phyloP scores from a whole-genome alignment of 2,797 vertebrate species.

The Anomalospiza imberbis region DNA sequence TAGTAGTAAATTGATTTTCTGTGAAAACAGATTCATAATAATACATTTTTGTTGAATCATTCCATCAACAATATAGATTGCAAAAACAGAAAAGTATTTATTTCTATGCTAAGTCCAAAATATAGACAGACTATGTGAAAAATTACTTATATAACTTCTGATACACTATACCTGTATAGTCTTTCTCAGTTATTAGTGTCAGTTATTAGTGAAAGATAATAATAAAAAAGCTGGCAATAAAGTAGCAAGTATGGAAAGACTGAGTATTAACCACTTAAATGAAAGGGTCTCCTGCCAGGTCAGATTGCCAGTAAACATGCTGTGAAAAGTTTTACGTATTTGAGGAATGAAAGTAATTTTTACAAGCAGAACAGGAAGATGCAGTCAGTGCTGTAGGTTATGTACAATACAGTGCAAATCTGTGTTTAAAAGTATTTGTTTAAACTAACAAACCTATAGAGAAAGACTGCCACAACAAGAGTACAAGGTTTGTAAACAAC shows the following conservation, averaged over 20 bases:
- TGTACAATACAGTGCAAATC: neutral
- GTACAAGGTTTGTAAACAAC: neutral
- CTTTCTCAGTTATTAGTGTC: neutral
- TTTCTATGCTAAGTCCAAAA: neutral
- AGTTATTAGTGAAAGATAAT: neutral
- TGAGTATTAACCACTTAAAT: neutral
- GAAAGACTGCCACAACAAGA: neutral
- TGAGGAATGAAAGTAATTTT: neutral
- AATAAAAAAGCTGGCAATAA: neutral
- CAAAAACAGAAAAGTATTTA: neutral
- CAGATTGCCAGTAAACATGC: neutral
- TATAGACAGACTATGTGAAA: neutral
- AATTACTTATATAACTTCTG: neutral
- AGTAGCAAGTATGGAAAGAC: neutral
- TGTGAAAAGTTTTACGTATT: neutral
- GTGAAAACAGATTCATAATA: neutral
- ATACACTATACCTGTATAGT: neutral
- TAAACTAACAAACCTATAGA: neutral
- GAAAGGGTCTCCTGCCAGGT: neutral
- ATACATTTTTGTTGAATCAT: neutral
- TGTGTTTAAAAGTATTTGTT: neutral
- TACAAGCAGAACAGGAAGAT: neutral
- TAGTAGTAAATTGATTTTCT: neutral
- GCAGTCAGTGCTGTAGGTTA: neutral
- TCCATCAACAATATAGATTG: neutral